Evolutionary conservation across 1,140 invertebrate genomes (phyloP), one percentile per base, ranked within the genome.

Genomic region (Epicauta chinensis): DNA sequence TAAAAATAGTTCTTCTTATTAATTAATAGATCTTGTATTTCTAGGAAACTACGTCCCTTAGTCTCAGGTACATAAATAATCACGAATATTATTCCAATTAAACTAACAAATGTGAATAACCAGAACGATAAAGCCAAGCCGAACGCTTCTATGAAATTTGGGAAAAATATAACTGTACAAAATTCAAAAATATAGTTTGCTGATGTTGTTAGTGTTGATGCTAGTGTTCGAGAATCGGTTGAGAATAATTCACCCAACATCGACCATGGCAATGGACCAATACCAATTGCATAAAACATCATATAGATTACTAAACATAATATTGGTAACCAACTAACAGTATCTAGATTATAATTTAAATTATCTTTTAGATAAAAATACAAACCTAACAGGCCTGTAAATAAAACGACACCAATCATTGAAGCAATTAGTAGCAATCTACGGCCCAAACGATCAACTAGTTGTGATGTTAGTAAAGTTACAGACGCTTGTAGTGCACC

Each of bases 231-330:
- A 2, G 32, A 16, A 45, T 45, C 32, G 2, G 9, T 2, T 42
- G 86, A 75, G 72, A 86, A 86, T 58, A 88, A 63, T 68, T 90
- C 86, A 1, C 81, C 79, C 51, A 86, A 78, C 57, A 90, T 76
- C 56, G 88, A 73, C 77, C 87, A 91, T 0, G 87, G 84, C 30
- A 91, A 79, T 0, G 87, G 86, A 0, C 87, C 88, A 2, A 51
- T 9, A 13, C 40, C 50, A 36, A 23, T 43, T 51, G 12, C 36
- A 6, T 11, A 37, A 11, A 51, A 12, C 16, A 51, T 44, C 13
- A 16, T n/a, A 51, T 17, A 44, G n/a, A 7, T n/a, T n/a, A 51
- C 32, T 13, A 51, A 44, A 37, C 50, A 35, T 3, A 29, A 16
- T 16, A 51, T 36, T 15, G 50, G 50, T 15, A 51, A 16, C 40